A percentile compares a stretch with the other conserved stretches of the same genome.
These are phyloP conservation scores for Drymonia ruficornis DNA, from an alignment of 2,888 invertebrate genomes.

Conservation along the genomic window DNA sequence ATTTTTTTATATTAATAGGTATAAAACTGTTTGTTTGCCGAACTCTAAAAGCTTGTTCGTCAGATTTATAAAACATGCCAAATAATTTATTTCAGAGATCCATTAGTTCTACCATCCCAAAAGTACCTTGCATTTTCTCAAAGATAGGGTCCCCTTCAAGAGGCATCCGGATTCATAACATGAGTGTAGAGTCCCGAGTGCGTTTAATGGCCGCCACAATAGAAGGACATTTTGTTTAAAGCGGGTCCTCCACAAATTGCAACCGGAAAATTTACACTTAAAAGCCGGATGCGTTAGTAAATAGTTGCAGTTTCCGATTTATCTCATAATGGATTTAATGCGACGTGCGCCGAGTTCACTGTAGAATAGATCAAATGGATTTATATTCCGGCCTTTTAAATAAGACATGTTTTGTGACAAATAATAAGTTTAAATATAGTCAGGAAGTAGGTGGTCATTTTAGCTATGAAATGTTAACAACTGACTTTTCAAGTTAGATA, in stretches of 20 bases:
- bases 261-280: constrained; percentile 82
- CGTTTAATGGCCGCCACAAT: constrained; percentile 52
- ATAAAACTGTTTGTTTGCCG: too few relatives aligned
- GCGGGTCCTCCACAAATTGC: constrained; percentile 69
- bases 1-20: too few relatives aligned
- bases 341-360: constrained; percentile 59
- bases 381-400: constrained; percentile 40
- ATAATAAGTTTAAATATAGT: constrained; percentile 8
- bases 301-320: constrained; percentile 79
- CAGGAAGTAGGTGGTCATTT: neutral
- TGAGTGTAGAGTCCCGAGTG: constrained; percentile 38
- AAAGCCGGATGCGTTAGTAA: constrained; percentile 78
- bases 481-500: too few relatives aligned
- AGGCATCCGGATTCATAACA: constrained; percentile 40
- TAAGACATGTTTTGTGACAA: constrained; percentile 8
- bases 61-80: neutral
- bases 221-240: constrained; percentile 49
- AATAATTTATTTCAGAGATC: neutral
- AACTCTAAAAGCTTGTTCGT: neutral
- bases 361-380: constrained; percentile 35
- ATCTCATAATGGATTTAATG: constrained; percentile 65
- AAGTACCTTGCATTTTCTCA: constrained; percentile 4
- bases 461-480: too few relatives aligned
- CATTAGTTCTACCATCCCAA: constrained; percentile 3
- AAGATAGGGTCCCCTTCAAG: constrained; percentile 26